phyloP scores from a whole-genome alignment of 2,888 invertebrate species.

The Nemotelus pantherinus region DNA sequence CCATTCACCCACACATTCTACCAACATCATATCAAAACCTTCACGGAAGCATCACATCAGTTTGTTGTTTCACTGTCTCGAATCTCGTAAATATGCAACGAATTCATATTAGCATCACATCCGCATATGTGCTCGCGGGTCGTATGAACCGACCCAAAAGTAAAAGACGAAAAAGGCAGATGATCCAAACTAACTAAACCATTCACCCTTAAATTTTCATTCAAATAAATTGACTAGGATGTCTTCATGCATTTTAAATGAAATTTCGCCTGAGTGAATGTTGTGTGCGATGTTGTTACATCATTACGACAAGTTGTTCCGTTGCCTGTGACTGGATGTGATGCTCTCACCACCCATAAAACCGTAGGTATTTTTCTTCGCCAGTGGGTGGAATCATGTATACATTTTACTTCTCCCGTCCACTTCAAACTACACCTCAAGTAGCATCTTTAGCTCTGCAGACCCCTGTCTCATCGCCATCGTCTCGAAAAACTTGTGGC shows the following conservation, averaged over 20 bases:
- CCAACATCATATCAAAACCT: too few species aligned
- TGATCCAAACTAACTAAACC: neutral
- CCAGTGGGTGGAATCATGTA: conserved; percentile 40
- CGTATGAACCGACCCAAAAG: too few species aligned
- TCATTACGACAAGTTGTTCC: conserved; percentile 43
- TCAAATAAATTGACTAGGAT: conserved; percentile 51
- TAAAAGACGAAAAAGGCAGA: too few species aligned
- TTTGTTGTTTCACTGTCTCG: too few species aligned
- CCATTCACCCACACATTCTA: too few species aligned
- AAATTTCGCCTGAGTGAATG: conserved; percentile 49
- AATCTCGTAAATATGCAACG: too few species aligned
- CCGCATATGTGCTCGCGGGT: too few species aligned
- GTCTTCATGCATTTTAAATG: conserved; percentile 52
- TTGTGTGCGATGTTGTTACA: conserved; percentile 46
- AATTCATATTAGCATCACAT: too few species aligned
- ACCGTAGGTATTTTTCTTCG: conserved; percentile 43
- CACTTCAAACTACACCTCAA: too few species aligned
- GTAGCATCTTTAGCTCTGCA: too few species aligned
- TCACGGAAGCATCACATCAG: too few species aligned
- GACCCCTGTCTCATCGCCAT: neutral
- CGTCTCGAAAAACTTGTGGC: conserved; percentile 27
- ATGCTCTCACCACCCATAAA: neutral
- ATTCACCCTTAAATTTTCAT: conserved; percentile 48
- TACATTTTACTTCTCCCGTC: neutral
- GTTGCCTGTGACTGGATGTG: neutral